Evolutionary conservation across 1,140 invertebrate species (phyloP).

Genomic region (Ips typographus): DNA sequence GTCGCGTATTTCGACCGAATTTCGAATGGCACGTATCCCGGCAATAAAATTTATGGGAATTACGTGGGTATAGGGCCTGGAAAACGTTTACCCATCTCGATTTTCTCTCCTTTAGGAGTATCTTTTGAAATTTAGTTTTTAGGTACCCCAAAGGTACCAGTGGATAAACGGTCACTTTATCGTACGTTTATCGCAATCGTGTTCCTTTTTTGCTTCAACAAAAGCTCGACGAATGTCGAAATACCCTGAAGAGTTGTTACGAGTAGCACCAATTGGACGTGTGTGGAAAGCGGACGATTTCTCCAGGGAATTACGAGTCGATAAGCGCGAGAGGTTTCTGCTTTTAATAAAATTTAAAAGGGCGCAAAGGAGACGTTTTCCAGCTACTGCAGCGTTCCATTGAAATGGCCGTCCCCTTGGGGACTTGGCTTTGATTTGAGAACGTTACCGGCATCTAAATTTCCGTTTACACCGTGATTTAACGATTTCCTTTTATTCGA

Average conservation of each 20-base stretch:
- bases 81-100: slow-evolving; percentile 21
- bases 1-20: slow-evolving; percentile 46
- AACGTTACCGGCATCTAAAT: not conserved
- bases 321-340: slow-evolving; percentile 11
- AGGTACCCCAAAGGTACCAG: too few relatives aligned
- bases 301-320: slow-evolving; percentile 5
- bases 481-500: too few relatives aligned
- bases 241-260: slow-evolving; percentile 11
- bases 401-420: not conserved
- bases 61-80: slow-evolving; percentile 45
- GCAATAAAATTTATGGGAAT: slow-evolving; percentile 49
- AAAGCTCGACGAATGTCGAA: not conserved
- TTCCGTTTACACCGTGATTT: too few relatives aligned
- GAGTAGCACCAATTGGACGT: slow-evolving; percentile 1
- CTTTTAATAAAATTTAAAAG: slow-evolving; percentile 18
- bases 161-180: too few relatives aligned
- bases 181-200: too few relatives aligned
- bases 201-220: too few relatives aligned
- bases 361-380: slow-evolving; percentile 13
- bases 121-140: not conserved
- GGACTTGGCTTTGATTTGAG: slow-evolving; percentile 9
- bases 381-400: not conserved
- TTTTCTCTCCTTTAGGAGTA: not conserved
- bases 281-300: slow-evolving; percentile 3
- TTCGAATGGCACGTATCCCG: slow-evolving; percentile 43